Evolutionary conservation across 92 coral and sea anemone genomes (phyloP).

Genomic region (Parazoanthus swiftii): DNA sequence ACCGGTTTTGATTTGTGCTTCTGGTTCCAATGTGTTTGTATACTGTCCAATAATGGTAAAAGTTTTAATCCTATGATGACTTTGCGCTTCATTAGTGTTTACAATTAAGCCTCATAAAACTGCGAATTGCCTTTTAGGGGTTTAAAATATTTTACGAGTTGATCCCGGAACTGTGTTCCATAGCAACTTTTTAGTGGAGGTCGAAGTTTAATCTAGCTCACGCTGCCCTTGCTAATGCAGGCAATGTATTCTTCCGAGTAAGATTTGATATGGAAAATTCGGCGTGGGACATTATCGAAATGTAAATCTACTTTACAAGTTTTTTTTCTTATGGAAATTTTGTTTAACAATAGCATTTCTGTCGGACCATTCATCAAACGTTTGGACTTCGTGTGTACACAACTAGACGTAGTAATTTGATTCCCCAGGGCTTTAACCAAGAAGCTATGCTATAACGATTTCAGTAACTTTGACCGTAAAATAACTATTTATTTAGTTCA

Average conservation of each 20-base stretch:
- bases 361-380: slow-evolving; percentile 19
- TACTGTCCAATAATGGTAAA: neutral
- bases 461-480: neutral
- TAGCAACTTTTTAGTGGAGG: neutral
- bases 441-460: slow-evolving; percentile 23
- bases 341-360: slow-evolving; percentile 31
- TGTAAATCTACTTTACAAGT: slow-evolving; percentile 18
- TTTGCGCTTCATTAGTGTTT: slow-evolving; percentile 20
- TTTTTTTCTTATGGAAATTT: slow-evolving; percentile 42
- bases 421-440: slow-evolving; percentile 32
- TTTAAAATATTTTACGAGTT: neutral
- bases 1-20: neutral
- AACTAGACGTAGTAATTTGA: neutral
- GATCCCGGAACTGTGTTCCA: slow-evolving; percentile 13
- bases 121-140: slow-evolving; percentile 6
- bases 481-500: slow-evolving; percentile 2
- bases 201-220: neutral
- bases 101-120: slow-evolving; percentile 14
- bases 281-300: neutral
- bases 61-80: slow-evolving; percentile 5
- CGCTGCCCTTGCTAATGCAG: neutral
- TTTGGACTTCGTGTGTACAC: slow-evolving; percentile 19
- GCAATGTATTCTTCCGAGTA: neutral
- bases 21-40: neutral
- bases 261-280: neutral